Base-by-base conservation (phyloP, 2,113 vertebrate species). In the Meleagris gallopavo region DNA sequence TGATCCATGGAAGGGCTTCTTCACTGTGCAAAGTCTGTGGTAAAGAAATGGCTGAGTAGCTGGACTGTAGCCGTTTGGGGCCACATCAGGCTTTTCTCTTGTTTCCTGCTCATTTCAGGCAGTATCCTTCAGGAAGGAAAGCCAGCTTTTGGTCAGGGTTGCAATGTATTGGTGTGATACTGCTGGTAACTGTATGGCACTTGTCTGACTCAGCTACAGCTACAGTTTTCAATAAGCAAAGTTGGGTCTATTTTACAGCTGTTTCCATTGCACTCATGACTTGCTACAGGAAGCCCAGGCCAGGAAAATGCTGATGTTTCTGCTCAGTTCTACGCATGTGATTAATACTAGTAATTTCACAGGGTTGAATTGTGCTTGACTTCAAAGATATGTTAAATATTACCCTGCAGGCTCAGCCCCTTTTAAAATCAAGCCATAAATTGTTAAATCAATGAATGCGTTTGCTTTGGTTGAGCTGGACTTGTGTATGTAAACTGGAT, bases 391-490 rank as follows among this genome's bases (percentile, higher is more conserved):
- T 88, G 88, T 65, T 83, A 67, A 87, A 2, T 91, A 43, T 43
- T 91, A 36, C 83, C 61, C 76, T 65, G 83, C 65, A 83, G 83
- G 70, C 79, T 95, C 61, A 38, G 2, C 21, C 57, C 17, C 46
- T 91, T 86, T 70, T 67, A 83, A 85, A 94, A 95, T 91, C 55
- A 89, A 95, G 67, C 50, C 75, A 71, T 83, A 61, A 89, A 72
- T 71, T 71, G n/a, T 83, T 88, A 86, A 88, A 81, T 91, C 69
- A 79, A 57, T 95, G 80, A 38, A 55, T 91, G 89, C 81, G 62
- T 88, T 95, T 91, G 70, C 86, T 93, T 90, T 8, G 9, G 13
- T 83, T 86, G 93, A 85, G 52, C 83, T 86, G 83, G 43, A 67
- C 30, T 60, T 60, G 2, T 50, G 12, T 13, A 57, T 52, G 41